Conservation (phyloP, 1,140 invertebrate genomes). For the Hyposmocoma kahamanoa region DNA sequence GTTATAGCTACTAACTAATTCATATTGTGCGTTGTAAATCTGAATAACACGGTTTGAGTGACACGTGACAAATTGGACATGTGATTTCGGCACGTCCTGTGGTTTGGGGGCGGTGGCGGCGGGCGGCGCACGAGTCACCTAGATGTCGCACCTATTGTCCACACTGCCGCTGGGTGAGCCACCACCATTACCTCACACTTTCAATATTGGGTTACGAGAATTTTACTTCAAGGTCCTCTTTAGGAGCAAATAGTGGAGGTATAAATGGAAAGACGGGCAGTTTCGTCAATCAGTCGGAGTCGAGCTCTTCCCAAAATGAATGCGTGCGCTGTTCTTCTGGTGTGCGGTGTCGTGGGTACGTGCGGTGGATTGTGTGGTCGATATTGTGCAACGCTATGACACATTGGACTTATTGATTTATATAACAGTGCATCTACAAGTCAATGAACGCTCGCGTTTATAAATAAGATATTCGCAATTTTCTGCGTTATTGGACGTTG, state of each 20-base stretch:
- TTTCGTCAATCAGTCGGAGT: constrained; percentile 53
- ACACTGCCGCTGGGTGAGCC: constrained; percentile 53
- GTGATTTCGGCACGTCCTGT: constrained; percentile 30
- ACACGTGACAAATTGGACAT: not conserved
- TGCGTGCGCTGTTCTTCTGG: constrained; percentile 35
- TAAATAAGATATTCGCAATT: too few species aligned
- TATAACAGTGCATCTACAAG: too few species aligned
- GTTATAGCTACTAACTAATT: not conserved
- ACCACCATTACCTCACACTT: constrained; percentile 62
- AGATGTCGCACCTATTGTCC: constrained; percentile 69
- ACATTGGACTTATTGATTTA: too few species aligned
- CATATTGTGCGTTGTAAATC: not conserved
- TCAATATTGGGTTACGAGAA: constrained; percentile 71
- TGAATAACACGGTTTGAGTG: not conserved
- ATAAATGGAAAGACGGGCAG: constrained; percentile 62
- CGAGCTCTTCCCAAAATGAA: constrained; percentile 56
- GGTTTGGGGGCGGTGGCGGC: constrained; percentile 20
- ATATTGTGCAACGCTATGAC: not conserved
- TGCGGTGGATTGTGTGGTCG: constrained; percentile 11
- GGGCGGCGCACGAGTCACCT: constrained; percentile 57
- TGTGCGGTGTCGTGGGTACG: constrained; percentile 53
- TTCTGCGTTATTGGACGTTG: too few species aligned
- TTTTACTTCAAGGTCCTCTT: constrained; percentile 66
- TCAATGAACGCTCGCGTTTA: too few species aligned
- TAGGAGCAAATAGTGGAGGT: constrained; percentile 64